A percentile compares a stretch with the other conserved stretches of the same genome.
These are phyloP conservation scores for Endomychus coccineus DNA, from an alignment of 2,888 invertebrate genomes.

Conservation along the genomic window DNA sequence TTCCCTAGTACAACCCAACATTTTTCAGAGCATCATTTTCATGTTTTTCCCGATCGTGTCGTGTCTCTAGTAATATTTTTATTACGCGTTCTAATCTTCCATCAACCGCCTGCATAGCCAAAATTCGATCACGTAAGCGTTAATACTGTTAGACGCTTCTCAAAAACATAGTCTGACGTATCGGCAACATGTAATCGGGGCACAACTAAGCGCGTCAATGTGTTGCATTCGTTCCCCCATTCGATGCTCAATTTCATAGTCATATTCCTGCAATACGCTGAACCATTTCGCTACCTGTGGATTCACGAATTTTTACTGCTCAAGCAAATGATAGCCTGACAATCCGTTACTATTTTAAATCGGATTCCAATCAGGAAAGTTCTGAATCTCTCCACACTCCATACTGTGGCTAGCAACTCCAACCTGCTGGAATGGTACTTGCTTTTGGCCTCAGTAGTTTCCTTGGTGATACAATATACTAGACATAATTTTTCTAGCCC, in stretches of 20 bases:
- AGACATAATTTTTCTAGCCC: slow-evolving; percentile 21
- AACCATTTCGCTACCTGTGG: slow-evolving; percentile 26
- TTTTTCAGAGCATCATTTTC: too few relatives aligned
- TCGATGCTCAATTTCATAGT: slow-evolving; percentile 22
- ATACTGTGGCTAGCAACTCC: slow-evolving; percentile 27
- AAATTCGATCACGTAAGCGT: too few relatives aligned
- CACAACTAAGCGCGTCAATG: slow-evolving; percentile 25
- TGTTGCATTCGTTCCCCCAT: slow-evolving; percentile 23
- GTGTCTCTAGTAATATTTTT: too few relatives aligned
- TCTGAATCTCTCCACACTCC: slow-evolving; percentile 22
- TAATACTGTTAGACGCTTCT: too few relatives aligned
- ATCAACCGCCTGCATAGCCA: too few relatives aligned
- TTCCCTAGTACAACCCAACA: too few relatives aligned
- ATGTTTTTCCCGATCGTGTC: too few relatives aligned
- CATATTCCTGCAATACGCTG: slow-evolving; percentile 21
- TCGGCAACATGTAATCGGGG: too few relatives aligned
- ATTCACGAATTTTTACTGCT: slow-evolving; percentile 24
- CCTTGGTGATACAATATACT: slow-evolving; percentile 26
- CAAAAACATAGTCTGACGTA: too few relatives aligned
- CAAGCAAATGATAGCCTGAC: slow-evolving; percentile 25
- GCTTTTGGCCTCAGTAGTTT: slow-evolving; percentile 23
- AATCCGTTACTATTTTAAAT: slow-evolving; percentile 29
- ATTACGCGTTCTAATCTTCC: too few relatives aligned
- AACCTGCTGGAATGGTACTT: slow-evolving; percentile 26
- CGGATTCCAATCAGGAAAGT: slow-evolving; percentile 24